Conservation (phyloP, 2,797 vertebrate genomes). For the Melanotaenia maccullochi region DNA sequence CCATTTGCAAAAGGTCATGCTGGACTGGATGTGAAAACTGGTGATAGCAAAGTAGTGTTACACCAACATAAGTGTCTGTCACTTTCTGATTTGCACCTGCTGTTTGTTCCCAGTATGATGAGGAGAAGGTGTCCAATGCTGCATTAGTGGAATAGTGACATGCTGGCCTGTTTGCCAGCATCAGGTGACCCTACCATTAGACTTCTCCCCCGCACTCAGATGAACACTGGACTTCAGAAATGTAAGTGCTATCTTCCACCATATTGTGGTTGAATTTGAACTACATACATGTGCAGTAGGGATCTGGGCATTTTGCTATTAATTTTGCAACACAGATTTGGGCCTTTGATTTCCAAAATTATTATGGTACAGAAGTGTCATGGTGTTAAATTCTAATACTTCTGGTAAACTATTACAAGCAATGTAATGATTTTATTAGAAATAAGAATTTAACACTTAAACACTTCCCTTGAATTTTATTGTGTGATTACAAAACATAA, state of each 20-base stretch:
- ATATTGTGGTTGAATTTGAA: not conserved
- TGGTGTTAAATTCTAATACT: not conserved
- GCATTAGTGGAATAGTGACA: conserved; percentile 92
- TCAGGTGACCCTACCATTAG: conserved; percentile 90
- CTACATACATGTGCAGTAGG: not conserved
- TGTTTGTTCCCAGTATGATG: conserved; percentile 84
- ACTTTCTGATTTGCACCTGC: conserved; percentile 28
- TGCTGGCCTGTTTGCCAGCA: conserved; percentile 96
- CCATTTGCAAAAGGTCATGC: conserved; percentile 55
- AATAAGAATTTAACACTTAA: not conserved
- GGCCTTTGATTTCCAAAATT: not conserved
- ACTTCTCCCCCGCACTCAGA: conserved; percentile 96
- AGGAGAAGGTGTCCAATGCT: conserved; percentile 86
- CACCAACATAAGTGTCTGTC: conserved; percentile 29
- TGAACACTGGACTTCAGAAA: conserved; percentile 99
- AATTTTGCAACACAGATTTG: not conserved
- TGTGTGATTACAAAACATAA: not conserved
- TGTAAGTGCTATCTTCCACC: conserved; percentile 85
- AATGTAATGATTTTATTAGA: not conserved
- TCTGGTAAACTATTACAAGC: not conserved
- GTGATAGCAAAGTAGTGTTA: conserved; percentile 42
- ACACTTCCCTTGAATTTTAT: not conserved
- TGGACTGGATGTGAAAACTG: conserved; percentile 36
- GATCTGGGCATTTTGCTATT: not conserved
- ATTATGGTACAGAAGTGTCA: not conserved